phyloP scores from a whole-genome alignment of 2,797 vertebrate genomes.

The Malacoraja senta region DNA sequence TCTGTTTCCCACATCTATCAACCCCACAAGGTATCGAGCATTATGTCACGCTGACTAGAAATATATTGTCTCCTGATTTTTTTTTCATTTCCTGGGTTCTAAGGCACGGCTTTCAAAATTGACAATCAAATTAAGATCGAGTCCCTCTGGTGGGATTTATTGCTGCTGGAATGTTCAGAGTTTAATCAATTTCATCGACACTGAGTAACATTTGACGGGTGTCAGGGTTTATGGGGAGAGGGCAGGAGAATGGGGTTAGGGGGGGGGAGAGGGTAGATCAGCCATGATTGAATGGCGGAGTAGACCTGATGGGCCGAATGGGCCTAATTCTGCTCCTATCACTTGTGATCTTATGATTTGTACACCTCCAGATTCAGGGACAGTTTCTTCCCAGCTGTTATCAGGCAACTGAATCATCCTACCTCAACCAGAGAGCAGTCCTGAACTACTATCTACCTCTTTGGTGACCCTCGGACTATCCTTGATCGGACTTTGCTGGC shows the following conservation, averaged over 20 bases:
- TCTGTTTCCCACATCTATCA: neutral
- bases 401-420: too few relatives aligned
- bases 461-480: too few relatives aligned
- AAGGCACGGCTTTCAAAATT: neutral
- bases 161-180: neutral
- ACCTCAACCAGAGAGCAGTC: too few relatives aligned
- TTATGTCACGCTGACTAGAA: neutral
- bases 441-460: too few relatives aligned
- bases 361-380: too few relatives aligned
- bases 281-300: too few relatives aligned
- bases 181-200: neutral
- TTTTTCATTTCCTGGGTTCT: neutral
- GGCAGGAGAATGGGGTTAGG: neutral
- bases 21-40: neutral
- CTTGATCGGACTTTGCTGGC: too few relatives aligned
- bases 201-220: neutral
- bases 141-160: neutral
- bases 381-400: too few relatives aligned
- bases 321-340: too few relatives aligned
- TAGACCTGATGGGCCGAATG: too few relatives aligned
- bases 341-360: too few relatives aligned
- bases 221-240: neutral
- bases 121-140: neutral
- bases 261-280: too few relatives aligned
- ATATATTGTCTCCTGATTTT: neutral